phyloP scores from a whole-genome alignment of 1,140 invertebrate species.

The Cotesia vestalis region DNA sequence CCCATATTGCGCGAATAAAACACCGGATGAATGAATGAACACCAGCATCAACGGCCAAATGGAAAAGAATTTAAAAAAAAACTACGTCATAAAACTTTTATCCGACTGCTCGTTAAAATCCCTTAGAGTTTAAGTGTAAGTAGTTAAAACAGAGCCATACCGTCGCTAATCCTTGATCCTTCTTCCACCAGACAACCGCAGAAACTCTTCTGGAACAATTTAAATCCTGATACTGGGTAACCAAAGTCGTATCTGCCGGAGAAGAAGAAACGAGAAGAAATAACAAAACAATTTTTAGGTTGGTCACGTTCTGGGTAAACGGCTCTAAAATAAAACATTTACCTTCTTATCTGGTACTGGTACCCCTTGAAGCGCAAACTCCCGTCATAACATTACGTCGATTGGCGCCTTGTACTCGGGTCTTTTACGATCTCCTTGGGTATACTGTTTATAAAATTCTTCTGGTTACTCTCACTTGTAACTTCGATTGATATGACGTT shows the following conservation, averaged over 20 bases:
- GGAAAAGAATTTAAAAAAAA: constrained; percentile 8
- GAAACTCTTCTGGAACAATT: neutral
- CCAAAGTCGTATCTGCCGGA: neutral
- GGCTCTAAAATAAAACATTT: constrained; percentile 12
- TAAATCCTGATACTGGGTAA: neutral
- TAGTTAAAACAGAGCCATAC: neutral
- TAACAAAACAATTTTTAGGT: constrained; percentile 8
- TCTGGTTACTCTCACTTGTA: neutral
- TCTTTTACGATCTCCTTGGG: constrained; percentile 5
- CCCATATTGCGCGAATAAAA: constrained; percentile 15
- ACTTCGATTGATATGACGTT: no score
- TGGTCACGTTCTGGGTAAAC: constrained; percentile 26
- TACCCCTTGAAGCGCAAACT: neutral
- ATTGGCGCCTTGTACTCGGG: constrained; percentile 23
- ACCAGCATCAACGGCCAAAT: neutral
- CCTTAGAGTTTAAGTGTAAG: neutral
- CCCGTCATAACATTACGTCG: constrained; percentile 24
- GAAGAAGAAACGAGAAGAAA: neutral
- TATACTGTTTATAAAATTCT: neutral
- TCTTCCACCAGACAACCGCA: constrained; percentile 2
- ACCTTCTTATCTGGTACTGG: neutral
- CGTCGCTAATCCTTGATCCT: neutral
- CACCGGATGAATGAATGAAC: constrained; percentile 32
- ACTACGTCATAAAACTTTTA: neutral
- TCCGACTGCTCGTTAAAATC: constrained; percentile 3